A percentile compares a stretch with the other conserved stretches of the same genome.
Evolutionary conservation across 1,140 invertebrate species (phyloP).

Genomic region (Drosophila lacertosa): DNA sequence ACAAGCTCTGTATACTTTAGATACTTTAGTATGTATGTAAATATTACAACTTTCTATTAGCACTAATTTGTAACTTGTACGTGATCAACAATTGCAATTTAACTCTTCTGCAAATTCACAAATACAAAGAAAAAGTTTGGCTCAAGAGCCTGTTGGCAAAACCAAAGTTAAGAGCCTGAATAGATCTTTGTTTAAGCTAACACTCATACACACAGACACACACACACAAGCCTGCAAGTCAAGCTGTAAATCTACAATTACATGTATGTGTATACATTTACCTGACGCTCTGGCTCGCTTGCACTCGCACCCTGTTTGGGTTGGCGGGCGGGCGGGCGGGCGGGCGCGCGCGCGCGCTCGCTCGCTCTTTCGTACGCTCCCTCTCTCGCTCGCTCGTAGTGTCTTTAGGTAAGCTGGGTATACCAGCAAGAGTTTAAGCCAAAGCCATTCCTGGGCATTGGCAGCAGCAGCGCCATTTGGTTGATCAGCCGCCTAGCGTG

Average conservation of each 20-base stretch:
- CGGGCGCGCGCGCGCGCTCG: constrained; percentile 1
- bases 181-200: constrained; percentile 4
- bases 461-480: constrained; percentile 47
- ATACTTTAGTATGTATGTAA: too few relatives aligned
- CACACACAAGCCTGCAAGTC: too few relatives aligned
- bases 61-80: too few relatives aligned
- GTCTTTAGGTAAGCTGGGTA: constrained; percentile 43
- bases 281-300: constrained; percentile 33
- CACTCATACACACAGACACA: background rate
- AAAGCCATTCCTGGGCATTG: constrained; percentile 54
- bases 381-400: constrained; percentile 5
- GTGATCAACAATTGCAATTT: too few relatives aligned
- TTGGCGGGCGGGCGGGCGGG: constrained; percentile 6
- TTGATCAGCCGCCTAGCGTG: constrained; percentile 14
- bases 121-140: too few relatives aligned
- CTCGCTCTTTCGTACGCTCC: too few relatives aligned
- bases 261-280: constrained; percentile 10
- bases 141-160: too few relatives aligned
- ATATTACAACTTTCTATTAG: too few relatives aligned
- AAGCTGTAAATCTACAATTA: too few relatives aligned
- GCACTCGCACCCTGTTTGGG: constrained; percentile 15
- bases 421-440: constrained; percentile 50
- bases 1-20: too few relatives aligned
- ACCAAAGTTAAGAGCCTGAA: too few relatives aligned
- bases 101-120: too few relatives aligned